Evolutionary conservation across 2,888 invertebrate species (phyloP).

Genomic region (Diabrotica balteata): DNA sequence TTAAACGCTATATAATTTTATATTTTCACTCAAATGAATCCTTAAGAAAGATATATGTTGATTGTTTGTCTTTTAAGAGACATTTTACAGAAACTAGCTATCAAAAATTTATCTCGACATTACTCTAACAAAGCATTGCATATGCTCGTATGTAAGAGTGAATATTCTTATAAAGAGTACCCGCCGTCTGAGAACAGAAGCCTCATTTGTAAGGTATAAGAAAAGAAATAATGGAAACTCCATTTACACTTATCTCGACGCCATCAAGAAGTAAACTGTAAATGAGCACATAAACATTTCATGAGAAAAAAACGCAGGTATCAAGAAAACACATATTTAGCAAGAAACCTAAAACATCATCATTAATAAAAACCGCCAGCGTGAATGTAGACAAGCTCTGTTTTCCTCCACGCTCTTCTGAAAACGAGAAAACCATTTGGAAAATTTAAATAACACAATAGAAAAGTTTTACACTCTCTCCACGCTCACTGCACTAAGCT

Average conservation of each 20-base stretch:
- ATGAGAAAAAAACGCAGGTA: conserved; percentile 11
- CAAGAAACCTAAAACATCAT: conserved; percentile 10
- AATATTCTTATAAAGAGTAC: too few relatives aligned
- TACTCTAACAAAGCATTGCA: too few relatives aligned
- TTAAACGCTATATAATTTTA: too few relatives aligned
- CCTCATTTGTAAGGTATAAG: background rate
- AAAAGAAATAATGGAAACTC: conserved; percentile 18
- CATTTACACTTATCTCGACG: conserved; percentile 24
- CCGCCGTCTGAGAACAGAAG: background rate
- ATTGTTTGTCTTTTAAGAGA: too few relatives aligned
- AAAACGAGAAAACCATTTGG: conserved; percentile 22
- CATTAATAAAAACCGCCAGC: conserved; percentile 10
- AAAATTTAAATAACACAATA: conserved; percentile 22
- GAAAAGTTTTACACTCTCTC: conserved; percentile 14
- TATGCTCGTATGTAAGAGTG: too few relatives aligned
- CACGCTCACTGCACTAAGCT: conserved; percentile 3
- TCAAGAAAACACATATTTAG: conserved; percentile 7
- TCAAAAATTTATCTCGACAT: too few relatives aligned
- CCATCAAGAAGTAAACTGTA: conserved; percentile 18
- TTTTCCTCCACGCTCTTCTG: conserved; percentile 12
- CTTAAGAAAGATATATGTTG: too few relatives aligned
- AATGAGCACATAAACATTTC: conserved; percentile 21
- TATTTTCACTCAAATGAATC: too few relatives aligned
- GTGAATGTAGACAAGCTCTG: conserved; percentile 5
- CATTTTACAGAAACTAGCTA: too few relatives aligned